phyloP scores from a whole-genome alignment of 2,888 invertebrate species.

The Patella depressa region DNA sequence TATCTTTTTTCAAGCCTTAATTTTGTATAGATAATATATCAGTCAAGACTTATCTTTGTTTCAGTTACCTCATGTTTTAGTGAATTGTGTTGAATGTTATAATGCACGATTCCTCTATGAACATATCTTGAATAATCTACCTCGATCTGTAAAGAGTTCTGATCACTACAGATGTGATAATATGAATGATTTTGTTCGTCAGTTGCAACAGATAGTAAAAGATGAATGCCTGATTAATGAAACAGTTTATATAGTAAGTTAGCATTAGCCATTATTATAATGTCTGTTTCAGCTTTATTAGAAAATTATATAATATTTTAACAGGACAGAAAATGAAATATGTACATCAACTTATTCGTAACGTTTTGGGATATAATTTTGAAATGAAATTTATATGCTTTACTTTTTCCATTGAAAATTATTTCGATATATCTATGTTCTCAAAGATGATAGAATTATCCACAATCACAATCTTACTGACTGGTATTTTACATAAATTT shows the following conservation, averaged over 20 bases:
- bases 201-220: slow-evolving; percentile 43
- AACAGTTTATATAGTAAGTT: slow-evolving; percentile 65
- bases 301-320: too few species aligned
- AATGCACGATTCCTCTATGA: slow-evolving; percentile 83
- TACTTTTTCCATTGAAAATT: not conserved
- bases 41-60: slow-evolving; percentile 22
- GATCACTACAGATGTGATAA: slow-evolving; percentile 63
- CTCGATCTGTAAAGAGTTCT: slow-evolving; percentile 47
- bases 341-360: not conserved
- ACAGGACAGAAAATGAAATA: not conserved
- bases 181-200: slow-evolving; percentile 68
- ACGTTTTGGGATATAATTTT: not conserved
- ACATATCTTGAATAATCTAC: slow-evolving; percentile 78
- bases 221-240: slow-evolving; percentile 46
- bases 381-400: not conserved
- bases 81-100: slow-evolving; percentile 89
- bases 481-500: too few species aligned
- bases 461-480: too few species aligned
- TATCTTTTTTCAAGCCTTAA: too few species aligned
- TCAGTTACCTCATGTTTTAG: slow-evolving; percentile 73
- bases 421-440: too few species aligned
- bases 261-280: not conserved
- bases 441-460: too few species aligned
- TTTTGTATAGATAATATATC: too few species aligned
- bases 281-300: not conserved